Conservation (phyloP, 2,888 invertebrate genomes). For the Cetonia aurata region DNA sequence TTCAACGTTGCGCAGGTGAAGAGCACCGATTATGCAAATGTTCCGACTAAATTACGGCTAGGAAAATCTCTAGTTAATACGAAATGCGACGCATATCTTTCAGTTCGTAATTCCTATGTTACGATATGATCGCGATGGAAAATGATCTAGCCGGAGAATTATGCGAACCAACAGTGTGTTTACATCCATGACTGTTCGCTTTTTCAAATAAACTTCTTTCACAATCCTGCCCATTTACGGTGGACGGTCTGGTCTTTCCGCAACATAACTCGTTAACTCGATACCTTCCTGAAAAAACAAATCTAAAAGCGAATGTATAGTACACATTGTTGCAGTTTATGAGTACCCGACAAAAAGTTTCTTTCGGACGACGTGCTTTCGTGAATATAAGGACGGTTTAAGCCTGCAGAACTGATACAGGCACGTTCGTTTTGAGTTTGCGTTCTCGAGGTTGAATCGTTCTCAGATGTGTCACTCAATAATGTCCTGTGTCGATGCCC, state of each 20-base stretch:
- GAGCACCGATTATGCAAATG: slow-evolving; percentile 17
- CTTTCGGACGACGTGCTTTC: slow-evolving; percentile 22
- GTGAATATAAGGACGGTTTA: background rate
- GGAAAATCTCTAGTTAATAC: slow-evolving; percentile 9
- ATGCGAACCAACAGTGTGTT: no score
- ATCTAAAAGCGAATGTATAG: background rate
- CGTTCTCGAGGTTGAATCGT: slow-evolving; percentile 27
- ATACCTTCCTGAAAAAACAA: background rate
- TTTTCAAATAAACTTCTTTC: no score
- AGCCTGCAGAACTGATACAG: slow-evolving; percentile 15
- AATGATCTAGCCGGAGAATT: background rate
- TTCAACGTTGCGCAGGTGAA: slow-evolving; percentile 2
- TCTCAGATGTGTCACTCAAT: slow-evolving; percentile 11
- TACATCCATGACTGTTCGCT: no score
- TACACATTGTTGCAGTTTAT: slow-evolving; percentile 1
- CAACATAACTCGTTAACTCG: no score
- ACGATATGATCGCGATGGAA: slow-evolving; percentile 11
- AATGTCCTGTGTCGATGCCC: background rate
- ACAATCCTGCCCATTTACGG: no score
- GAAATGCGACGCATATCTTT: background rate
- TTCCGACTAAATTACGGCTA: slow-evolving; percentile 7
- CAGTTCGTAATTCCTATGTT: background rate
- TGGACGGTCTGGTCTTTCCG: no score
- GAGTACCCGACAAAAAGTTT: background rate
- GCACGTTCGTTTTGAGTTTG: slow-evolving; percentile 26